Evolutionary conservation across 2,113 vertebrate genomes (phyloP), one percentile per base, ranked within the genome.

Genomic region (Pipra filicauda): DNA sequence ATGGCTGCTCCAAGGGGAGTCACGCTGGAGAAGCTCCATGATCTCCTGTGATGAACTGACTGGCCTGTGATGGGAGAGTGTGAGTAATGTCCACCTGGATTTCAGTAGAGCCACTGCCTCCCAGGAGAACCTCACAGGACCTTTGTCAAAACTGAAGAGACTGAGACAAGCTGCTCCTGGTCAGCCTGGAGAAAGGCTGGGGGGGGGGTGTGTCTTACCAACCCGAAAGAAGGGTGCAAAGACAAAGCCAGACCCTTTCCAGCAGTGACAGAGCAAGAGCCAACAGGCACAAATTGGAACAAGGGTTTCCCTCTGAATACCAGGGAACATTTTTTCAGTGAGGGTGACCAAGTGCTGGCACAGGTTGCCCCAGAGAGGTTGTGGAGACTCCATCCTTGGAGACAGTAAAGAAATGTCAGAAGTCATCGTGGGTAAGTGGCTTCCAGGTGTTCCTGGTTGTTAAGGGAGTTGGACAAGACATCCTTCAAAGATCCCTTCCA

Each of bases 251-350:
- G 23, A 20, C 28, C 39, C 55, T 41, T 15, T 21, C n/a, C 39
- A 35, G 39, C 48, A 39, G 21, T 6, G 54, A 12, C 44, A 24
- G 23, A 10, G 20, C 28, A 18, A 31, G 55, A 62, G n/a, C 21
- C 78, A 41, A 2, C 0, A 0, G 11, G 35, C 58, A 51, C 55
- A 13, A 19, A 20, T 3, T 15, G 30, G 52, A 8, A 4, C 4
- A 12, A 31, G 21, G 48, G n/a, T 35, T 19, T 57, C 30, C 57
- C 24, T 41, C 69, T 21, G 20, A 41, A 22, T 14, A 17, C 4
- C n/a, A 18, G 6, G 10, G 52, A 30, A 26, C 4, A 16, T 6
- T 51, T 27, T 33, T 22, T 18, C 20, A 12, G 16, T 39, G 52
- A 52, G 52, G 10, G 37, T 20, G 37, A 33, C 33, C 43, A 18